Evolutionary conservation across 30 jellyfish, hydroid and myxozoan genomes (phyloP), one percentile per base, ranked within the genome.

Genomic region (Morbakka virulenta): DNA sequence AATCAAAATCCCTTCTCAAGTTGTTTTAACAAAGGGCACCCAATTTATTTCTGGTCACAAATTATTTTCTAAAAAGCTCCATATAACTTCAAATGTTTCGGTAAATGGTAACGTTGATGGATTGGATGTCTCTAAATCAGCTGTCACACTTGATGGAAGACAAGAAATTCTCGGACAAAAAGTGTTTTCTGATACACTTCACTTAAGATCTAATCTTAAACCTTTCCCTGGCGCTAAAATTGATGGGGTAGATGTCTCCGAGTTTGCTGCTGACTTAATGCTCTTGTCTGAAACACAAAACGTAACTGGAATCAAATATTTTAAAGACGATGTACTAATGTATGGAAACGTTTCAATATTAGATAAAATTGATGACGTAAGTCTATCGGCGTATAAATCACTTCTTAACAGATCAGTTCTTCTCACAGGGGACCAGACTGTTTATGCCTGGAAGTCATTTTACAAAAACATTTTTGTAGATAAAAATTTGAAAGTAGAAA

Each of bases 181-280:
- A 57, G 14, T 49, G 13, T 83, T 89, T 51, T 0, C 25, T 27
- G 28, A 17, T 4, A 26, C 41, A 9, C 21, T 83, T 17, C 28
- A 17, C 0, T 32, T 83, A 23, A 4, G 35, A 1, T 63, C 63
- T 53, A 70, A 84, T 53, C 27, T 82, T 3, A 20, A 2, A 12
- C 51, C 79, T 28, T 63, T 79, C 11, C 64, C 69, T 1, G 29
- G 49, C 12, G 41, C 33, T 20, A 49, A 29, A 0, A 83, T 89
- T 11, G 75, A 89, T 52, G 77, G 72, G 2, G 82, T 89, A 4
- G 97, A 89, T 78, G 9, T 89, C 12, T 84, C 95, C 0, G 71
- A 51, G 25, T 66, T 89, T 25, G 65, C 51, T 20, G 28, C 51
- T 24, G 35, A 52, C 27, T 50, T 65, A 14, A 50, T 89, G 48